Conservation (phyloP, 1,140 invertebrate species). For the Cotesia chilonis region DNA sequence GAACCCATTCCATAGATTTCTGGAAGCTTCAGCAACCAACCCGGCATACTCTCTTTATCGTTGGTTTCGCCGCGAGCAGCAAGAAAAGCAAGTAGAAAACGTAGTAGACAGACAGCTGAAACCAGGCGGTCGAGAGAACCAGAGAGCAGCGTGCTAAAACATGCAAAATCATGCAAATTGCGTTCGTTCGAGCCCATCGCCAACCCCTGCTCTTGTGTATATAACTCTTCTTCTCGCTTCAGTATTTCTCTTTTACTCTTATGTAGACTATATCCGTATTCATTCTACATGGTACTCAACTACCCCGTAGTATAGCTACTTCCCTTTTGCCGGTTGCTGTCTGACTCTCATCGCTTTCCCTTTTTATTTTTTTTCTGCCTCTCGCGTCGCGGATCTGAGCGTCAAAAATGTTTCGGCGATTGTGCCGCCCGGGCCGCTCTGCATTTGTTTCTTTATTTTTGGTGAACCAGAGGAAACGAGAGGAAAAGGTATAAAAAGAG, state of each 20-base stretch:
- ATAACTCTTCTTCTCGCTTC: constrained; percentile 26
- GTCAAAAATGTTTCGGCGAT: constrained; percentile 63
- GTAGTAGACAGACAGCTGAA: constrained; percentile 59
- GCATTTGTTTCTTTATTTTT: constrained; percentile 60
- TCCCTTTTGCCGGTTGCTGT: constrained; percentile 29
- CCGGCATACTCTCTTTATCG: no score
- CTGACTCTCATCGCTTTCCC: constrained; percentile 37
- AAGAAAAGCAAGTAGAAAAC: constrained; percentile 63
- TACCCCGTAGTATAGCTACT: constrained; percentile 18
- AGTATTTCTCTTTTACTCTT: constrained; percentile 12
- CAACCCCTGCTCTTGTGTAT: constrained; percentile 30
- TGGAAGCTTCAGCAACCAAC: constrained; percentile 28
- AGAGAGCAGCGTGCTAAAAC: constrained; percentile 57
- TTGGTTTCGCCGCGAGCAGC: constrained; percentile 37
- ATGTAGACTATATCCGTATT: constrained; percentile 14
- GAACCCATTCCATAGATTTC: background rate
- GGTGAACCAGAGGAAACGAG: constrained; percentile 36
- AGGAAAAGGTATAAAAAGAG: constrained; percentile 7
- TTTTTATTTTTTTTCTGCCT: constrained; percentile 37
- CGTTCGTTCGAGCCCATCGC: constrained; percentile 57
- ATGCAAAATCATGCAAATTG: constrained; percentile 66
- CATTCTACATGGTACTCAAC: constrained; percentile 11
- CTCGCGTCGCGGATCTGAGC: constrained; percentile 47
- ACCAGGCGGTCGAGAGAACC: constrained; percentile 47
- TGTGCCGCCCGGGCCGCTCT: constrained; percentile 56